A percentile compares a stretch with the other conserved stretches of the same genome.
These are phyloP conservation scores for Icerya purchasi DNA, from an alignment of 2,888 invertebrate species.

Conservation along the genomic window DNA sequence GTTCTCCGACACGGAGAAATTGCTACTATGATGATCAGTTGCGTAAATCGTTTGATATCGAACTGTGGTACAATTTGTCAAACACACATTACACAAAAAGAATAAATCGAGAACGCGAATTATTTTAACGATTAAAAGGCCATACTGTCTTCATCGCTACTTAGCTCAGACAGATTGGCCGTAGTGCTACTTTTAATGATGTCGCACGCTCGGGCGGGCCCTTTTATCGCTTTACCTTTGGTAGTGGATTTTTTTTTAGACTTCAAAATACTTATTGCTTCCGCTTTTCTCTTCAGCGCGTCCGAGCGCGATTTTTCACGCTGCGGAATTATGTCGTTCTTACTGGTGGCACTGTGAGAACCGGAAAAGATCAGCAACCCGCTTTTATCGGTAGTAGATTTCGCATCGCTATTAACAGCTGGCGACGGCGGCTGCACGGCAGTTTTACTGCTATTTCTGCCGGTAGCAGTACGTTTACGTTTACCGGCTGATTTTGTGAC, in stretches of 20 bases:
- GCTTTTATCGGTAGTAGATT: conserved; percentile 16
- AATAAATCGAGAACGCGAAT: no score
- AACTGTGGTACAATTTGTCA: no score
- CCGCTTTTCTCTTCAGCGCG: conserved; percentile 42
- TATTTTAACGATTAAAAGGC: no score
- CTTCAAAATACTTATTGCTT: conserved; percentile 50
- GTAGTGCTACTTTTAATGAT: background rate
- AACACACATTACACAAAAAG: no score
- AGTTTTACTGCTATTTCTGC: background rate
- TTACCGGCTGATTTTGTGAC: background rate
- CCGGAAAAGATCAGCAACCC: conserved; percentile 24
- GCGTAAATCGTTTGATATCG: no score
- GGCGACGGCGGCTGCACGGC: conserved; percentile 1
- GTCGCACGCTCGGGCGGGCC: conserved; percentile 1
- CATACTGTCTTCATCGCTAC: conserved; percentile 7
- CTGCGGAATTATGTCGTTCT: conserved; percentile 47
- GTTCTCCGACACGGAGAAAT: no score
- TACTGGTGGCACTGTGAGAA: conserved; percentile 19
- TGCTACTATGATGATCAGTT: no score
- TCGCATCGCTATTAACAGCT: background rate
- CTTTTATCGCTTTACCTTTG: background rate
- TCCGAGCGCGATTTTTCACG: conserved; percentile 41
- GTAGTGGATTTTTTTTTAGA: background rate
- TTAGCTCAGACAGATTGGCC: conserved; percentile 11
- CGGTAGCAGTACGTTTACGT: background rate